A percentile compares a stretch with the other conserved stretches of the same genome.
These are phyloP conservation scores for Pterostichus niger DNA, from an alignment of 2,888 invertebrate species.

Conservation along the genomic window DNA sequence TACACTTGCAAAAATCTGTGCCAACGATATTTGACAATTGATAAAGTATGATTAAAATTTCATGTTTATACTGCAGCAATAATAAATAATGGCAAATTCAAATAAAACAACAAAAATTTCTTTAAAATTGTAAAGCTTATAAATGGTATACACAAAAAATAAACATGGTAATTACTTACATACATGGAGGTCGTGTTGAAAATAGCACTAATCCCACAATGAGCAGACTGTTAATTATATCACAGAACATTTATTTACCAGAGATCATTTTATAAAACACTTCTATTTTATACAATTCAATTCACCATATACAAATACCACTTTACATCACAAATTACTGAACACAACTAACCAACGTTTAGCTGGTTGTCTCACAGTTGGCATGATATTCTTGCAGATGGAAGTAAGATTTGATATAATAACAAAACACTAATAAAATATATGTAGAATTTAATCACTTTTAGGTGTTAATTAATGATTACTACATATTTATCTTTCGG, in stretches of 20 bases:
- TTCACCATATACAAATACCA: conserved; percentile 59
- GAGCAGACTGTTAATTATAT: conserved; percentile 63
- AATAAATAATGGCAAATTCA: too few species aligned
- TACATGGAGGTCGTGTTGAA: conserved; percentile 54
- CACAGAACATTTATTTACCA: conserved; percentile 65
- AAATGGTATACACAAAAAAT: conserved; percentile 35
- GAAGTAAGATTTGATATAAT: conserved; percentile 56
- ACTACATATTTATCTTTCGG: background rate
- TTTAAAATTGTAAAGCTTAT: conserved; percentile 25
- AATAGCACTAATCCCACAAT: conserved; percentile 54
- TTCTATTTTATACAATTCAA: conserved; percentile 58
- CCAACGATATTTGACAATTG: too few species aligned
- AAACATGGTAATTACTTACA: conserved; percentile 51
- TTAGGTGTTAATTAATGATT: background rate
- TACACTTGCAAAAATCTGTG: background rate
- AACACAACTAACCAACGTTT: conserved; percentile 58
- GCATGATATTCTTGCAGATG: conserved; percentile 52
- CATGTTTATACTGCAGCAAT: too few species aligned
- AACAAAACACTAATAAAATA: background rate
- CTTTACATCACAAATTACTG: conserved; percentile 63
- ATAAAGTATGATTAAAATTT: too few species aligned
- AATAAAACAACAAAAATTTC: background rate
- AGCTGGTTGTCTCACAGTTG: conserved; percentile 40
- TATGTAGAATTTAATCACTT: background rate
- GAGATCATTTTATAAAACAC: conserved; percentile 65